Evolutionary conservation across 2,888 invertebrate species (phyloP).

Genomic region (Sarcophaga subvicina): DNA sequence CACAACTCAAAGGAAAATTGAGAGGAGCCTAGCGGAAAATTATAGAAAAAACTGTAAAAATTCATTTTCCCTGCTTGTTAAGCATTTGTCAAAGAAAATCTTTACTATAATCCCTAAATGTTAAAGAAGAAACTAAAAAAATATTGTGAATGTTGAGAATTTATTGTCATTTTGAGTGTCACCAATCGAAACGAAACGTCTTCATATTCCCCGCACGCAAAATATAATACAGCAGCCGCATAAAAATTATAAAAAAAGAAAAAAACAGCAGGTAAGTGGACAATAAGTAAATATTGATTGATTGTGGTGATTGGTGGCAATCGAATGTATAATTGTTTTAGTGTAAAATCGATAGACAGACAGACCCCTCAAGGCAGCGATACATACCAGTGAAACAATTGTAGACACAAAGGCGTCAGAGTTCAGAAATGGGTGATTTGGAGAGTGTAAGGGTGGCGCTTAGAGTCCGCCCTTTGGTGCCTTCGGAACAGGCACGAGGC

Average conservation of each 20-base stretch:
- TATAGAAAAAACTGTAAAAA: slow-evolving; percentile 20
- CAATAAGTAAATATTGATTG: slow-evolving; percentile 27
- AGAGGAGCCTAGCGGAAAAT: not conserved
- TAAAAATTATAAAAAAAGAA: not conserved
- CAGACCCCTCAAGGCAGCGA: not conserved
- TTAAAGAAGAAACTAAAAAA: not conserved
- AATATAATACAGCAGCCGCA: slow-evolving; percentile 22
- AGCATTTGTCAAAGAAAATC: slow-evolving; percentile 13
- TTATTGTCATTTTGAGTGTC: slow-evolving; percentile 26
- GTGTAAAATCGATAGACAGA: not conserved
- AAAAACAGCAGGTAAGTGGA: not conserved
- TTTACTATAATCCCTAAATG: too few relatives aligned
- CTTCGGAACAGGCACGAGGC: slow-evolving; percentile 88
- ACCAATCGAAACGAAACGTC: slow-evolving; percentile 5
- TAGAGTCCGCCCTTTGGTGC: slow-evolving; percentile 90
- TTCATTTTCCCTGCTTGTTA: slow-evolving; percentile 29
- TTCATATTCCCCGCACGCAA: slow-evolving; percentile 12
- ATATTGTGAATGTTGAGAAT: not conserved
- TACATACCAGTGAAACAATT: not conserved
- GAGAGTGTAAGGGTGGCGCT: slow-evolving; percentile 87
- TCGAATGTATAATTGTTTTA: not conserved
- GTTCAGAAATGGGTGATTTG: slow-evolving; percentile 69
- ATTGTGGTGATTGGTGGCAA: slow-evolving; percentile 12
- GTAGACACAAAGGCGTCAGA: not conserved
- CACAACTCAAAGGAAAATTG: slow-evolving; percentile 8